Evolutionary conservation across 1,140 invertebrate species (phyloP), one percentile per base, ranked within the genome.

Genomic region (Zaprionus gabonicus): DNA sequence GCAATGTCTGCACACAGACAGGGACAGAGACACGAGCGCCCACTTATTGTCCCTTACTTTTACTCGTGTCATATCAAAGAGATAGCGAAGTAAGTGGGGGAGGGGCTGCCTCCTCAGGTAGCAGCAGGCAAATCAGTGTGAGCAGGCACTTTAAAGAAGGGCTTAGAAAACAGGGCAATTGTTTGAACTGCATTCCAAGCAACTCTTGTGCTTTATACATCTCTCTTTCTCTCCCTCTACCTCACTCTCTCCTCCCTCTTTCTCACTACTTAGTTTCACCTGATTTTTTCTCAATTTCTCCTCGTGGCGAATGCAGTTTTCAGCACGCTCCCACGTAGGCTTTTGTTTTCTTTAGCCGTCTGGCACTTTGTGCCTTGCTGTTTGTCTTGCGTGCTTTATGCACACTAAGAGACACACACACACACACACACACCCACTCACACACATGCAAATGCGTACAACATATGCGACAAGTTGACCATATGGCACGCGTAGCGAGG

Each of bases 1-100:
- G 78, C 78, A 69, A 67, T 78, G 69, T 68, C 58, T 68, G 12
- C 51, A 46, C 28, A 65, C n/a, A 15, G 13, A 25, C 23, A 27
- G 13, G 12, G 15, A 55, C 6, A 56, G 5, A 49, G 44, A 49
- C 38, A 41, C n/a, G n/a, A 44, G 41, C n/a, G 41, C 41, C 41
- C 41, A 46, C 41, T 46, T 46, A 46, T 46, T 46, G 31, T 34
- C 31, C 31, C 41, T 41, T 4, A 6, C 38, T 41, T 15, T 38
- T 13, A 9, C 13, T 38, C 4, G 36, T 15, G 13, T 3, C 36
- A 12, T 38, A 13, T 38, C 38, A 36, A n/a, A 56, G 20, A 17
- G 36, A 44, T 34, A 34, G 2, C 7, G 9, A 3, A 34, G 9
- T 0, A 34, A 10, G 2, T 5, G 2, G 31, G 9, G 28, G 6